phyloP scores from a whole-genome alignment of 2,797 vertebrate genomes.

The Propithecus deckenii region DNA sequence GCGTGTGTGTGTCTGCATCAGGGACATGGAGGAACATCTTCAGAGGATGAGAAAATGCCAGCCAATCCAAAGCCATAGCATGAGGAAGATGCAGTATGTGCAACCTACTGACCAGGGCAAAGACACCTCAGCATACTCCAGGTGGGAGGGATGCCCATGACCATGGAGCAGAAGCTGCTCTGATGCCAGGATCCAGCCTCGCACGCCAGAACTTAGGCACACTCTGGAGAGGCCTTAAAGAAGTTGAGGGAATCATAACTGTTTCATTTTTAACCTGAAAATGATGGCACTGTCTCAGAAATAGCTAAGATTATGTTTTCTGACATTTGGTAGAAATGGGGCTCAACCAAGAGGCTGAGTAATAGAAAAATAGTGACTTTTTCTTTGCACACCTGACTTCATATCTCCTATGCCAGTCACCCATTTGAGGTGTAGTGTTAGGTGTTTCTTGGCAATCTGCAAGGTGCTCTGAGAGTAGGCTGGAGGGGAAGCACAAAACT shows the following conservation, averaged over 20 bases:
- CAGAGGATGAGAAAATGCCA: not conserved
- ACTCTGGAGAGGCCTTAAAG: not conserved
- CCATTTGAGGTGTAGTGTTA: not conserved
- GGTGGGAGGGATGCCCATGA: not conserved
- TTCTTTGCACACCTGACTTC: not conserved
- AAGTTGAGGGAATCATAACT: not conserved
- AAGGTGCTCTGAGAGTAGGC: not conserved
- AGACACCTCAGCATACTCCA: not conserved
- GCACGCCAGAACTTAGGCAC: not conserved
- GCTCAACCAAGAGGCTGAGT: not conserved
- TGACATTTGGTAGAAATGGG: not conserved
- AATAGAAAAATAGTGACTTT: constrained; percentile 2
- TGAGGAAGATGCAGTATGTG: not conserved
- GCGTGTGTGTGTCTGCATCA: not conserved
- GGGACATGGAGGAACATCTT: not conserved
- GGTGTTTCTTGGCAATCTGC: not conserved
- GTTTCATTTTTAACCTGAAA: constrained; percentile 40
- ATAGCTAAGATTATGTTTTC: constrained; percentile 16
- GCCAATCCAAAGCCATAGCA: not conserved
- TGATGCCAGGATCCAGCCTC: not conserved
- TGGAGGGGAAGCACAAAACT: not conserved
- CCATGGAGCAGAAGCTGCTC: not conserved
- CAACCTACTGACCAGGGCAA: not conserved
- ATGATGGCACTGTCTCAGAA: not conserved
- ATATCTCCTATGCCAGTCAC: not conserved